Evolutionary conservation across 2,888 invertebrate genomes (phyloP), one percentile per base, ranked within the genome.

Genomic region (Cistogaster globosa): DNA sequence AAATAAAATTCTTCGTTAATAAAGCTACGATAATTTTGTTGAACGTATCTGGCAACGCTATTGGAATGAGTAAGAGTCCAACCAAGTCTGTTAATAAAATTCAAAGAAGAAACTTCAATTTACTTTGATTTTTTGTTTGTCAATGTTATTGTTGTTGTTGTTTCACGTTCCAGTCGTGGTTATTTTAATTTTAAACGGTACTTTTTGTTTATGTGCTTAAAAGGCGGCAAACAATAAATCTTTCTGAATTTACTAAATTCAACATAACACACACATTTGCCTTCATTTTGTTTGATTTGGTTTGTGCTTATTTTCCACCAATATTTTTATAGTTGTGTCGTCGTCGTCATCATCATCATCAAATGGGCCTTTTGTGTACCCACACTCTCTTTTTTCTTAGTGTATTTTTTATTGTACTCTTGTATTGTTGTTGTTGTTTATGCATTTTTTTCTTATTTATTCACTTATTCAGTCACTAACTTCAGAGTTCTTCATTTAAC

Each of bases 381-480:
- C 82, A 76, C 63, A 69, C 62, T 62, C 67, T 45, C 8, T 58
- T 57, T 51, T 48, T 67, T 48, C 53, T 60, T 57, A 22, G 8
- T 12, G 57, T 51, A 20, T 65, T 12, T 20, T 57, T 65, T 76
- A 57, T 63, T 80, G 53, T 68, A 32, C 32, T 74, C 32, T n/a
- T n/a, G 42, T 60, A 26, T n/a, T 58, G 45, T 51, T 65, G 63
- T 76, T 76, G 32, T 58, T 77, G 32, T 58, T 67, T 58, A 67
- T 60, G 48, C n/a, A 77, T 60, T 32, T 63, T n/a, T 69, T 75
- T 67, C 38, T 57, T 82, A 69, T 82, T 82, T 76, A 82, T 82
- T 83, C 76, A 83, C 82, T 83, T 83, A 77, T 77, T 76, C 82
- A 83, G 82, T 77, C 82, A 83, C 82, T 83, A 83, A 77, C 82